Base-by-base conservation (phyloP, 2,888 invertebrate species). In the Encarsia formosa region DNA sequence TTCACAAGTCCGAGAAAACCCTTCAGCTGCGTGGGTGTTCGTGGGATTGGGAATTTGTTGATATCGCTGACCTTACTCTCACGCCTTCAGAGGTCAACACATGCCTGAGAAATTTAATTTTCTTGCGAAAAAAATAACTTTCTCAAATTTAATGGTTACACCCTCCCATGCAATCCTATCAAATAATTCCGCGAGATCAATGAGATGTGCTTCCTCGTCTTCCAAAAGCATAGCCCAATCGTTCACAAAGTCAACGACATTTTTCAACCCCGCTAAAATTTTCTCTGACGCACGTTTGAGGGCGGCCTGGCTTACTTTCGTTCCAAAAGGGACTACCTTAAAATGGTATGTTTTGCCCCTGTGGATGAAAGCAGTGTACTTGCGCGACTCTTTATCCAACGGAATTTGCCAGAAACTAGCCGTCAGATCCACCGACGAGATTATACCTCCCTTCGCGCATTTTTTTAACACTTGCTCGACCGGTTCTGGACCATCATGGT, bases 71-170 rank as follows among this genome's bases (percentile, higher is more conserved):
- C 31, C 40, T 62, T 62, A 59, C 54, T 4, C n/a, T 16, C 2
- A 63, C 57, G 2, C 63, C 63, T 3, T 54, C 38, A 1, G 40
- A 3, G 1, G 51, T 51, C 1, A 65, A 46, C 1, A 59, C 56
- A 29, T 65, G 60, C 4, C 63, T 62, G 6, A 65, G 35, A 26
- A 65, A 62, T 11, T 59, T 59, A 6, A 63, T 47, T 40, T 57
- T 56, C 1, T 42, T n/a, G 23, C 52, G 44, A 6, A 58, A 47
- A 49, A 66, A 63, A n/a, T 51, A 13, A 56, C 63, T 54, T 64
- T 65, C 3, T 47, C 40, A 31, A 31, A 42, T 19, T 42, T 42
- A 6, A 42, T 13, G 4, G 42, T 42, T 3, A 42, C 11, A 3
- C 31, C 19, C 5, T 42, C 31, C 2, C 2, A 3, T 8, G n/a